Evolutionary conservation across 2,113 vertebrate species (phyloP), one percentile per base, ranked within the genome.

Genomic region (Brachyhypopomus gauderio): DNA sequence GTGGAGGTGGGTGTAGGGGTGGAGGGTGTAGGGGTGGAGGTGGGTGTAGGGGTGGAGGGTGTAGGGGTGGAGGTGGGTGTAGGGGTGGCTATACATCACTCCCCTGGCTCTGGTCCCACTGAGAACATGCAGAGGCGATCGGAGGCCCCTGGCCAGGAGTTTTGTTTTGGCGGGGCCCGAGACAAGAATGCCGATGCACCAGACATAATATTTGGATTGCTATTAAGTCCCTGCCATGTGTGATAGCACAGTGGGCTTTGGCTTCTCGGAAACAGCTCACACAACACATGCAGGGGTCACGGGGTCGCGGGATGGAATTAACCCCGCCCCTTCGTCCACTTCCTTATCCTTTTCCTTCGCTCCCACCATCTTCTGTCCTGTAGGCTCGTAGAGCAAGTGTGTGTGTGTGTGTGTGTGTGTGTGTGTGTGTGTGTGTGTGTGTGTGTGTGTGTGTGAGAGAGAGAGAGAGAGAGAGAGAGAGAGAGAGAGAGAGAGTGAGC

Each of bases 201-300:
- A 94, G 92, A 94, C 93, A 94, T 93, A 94, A 94, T 94, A 94
- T 93, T 93, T 94, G 91, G 92, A 93, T 93, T 93, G 89, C 90
- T 92, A 87, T 87, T 80, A 92, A 91, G 89, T 85, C 87, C 52
- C 73, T 80, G 88, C 86, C 85, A 82, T 86, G 75, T 85, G 85
- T 89, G 87, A 91, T 88, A 86, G 74, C 70, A 73, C 84, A 84
- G 84, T 81, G 81, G 83, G 78, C 87, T 86, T 83, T 86, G 87
- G 86, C 86, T 90, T 90, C 88, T 88, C 78, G 82, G 87, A 87
- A 82, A 79, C 81, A 83, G 85, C 77, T 75, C 72, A 73, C 52
- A 9, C 75, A 77, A 85, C 83, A 85, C 62, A 34, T 79, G 36
- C 72, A 41, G 41, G 62, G 25, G 80, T 34, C 20, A 45, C 69